Percentiles rank a stretch among this genome's conserved stretches.
These are phyloP conservation scores for Cossypha niveicapilla DNA, from an alignment of 2,797 vertebrate genomes.

Conservation along the genomic window DNA sequence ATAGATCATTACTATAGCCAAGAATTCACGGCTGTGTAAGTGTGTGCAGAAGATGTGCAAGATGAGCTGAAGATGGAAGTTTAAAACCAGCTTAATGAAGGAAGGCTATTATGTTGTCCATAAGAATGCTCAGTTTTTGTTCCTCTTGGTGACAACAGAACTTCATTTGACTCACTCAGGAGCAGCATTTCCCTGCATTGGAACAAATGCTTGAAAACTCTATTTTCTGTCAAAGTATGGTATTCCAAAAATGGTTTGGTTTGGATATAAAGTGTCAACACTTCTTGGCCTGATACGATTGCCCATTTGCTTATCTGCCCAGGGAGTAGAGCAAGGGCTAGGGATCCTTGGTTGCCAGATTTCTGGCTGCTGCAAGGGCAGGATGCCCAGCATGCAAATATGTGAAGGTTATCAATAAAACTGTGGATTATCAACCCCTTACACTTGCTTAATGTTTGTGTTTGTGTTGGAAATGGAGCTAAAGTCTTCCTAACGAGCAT, in stretches of 20 bases:
- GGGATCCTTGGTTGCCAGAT: background rate
- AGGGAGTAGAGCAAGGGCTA: background rate
- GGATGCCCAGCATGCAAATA: background rate
- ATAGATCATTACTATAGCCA: background rate
- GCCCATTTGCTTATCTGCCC: background rate
- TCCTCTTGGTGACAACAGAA: background rate
- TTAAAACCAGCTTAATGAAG: background rate
- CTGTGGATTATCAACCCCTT: background rate
- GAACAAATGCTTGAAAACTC: background rate
- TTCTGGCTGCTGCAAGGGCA: background rate
- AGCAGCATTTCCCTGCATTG: background rate
- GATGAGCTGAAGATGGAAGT: background rate
- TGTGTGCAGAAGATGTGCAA: background rate
- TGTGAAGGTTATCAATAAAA: background rate
- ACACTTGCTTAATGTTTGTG: background rate
- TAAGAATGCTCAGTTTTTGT: background rate
- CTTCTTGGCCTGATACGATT: background rate
- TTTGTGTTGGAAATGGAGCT: background rate
- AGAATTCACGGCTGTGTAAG: background rate
- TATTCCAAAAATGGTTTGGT: background rate
- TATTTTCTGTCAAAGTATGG: background rate
- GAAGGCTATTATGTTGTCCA: background rate
- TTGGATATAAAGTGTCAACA: background rate
- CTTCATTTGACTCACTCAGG: background rate
- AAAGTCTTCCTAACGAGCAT: background rate